These are phyloP conservation scores for Epistrophe eligans DNA, from an alignment of 2,888 invertebrate genomes.

Conservation along the genomic window DNA sequence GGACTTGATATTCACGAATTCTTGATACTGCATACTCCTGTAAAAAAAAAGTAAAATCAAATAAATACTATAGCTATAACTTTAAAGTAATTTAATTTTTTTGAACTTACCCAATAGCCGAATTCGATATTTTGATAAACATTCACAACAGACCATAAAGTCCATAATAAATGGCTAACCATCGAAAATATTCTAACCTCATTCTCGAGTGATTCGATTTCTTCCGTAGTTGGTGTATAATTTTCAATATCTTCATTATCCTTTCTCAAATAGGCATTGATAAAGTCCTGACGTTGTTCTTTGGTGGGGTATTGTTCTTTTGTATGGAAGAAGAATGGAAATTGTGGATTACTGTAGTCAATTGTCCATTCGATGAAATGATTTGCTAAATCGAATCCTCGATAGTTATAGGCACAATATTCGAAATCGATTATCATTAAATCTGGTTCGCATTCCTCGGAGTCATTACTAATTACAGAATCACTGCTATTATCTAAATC, in stretches of 20 bases:
- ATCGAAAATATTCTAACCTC: slow-evolving; percentile 94
- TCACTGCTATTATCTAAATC: slow-evolving; percentile 81
- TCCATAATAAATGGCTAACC: slow-evolving; percentile 97
- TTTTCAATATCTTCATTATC: slow-evolving; percentile 79
- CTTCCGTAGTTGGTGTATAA: slow-evolving; percentile 84
- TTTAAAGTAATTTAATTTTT: neutral
- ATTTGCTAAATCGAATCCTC: slow-evolving; percentile 97
- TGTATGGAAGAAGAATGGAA: slow-evolving; percentile 91
- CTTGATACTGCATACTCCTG: slow-evolving; percentile 82
- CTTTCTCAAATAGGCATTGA: slow-evolving; percentile 81
- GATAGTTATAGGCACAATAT: slow-evolving; percentile 97
- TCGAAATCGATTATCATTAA: slow-evolving; percentile 96
- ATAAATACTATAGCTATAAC: neutral
- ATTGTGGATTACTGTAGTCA: slow-evolving; percentile 91
- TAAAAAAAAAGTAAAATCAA: slow-evolving; percentile 33
- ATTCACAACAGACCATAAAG: slow-evolving; percentile 95
- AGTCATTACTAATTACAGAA: slow-evolving; percentile 80
- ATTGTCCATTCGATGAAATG: slow-evolving; percentile 97
- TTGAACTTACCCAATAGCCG: slow-evolving; percentile 93
- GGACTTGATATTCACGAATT: slow-evolving; percentile 80
- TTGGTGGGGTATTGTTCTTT: slow-evolving; percentile 89
- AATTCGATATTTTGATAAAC: slow-evolving; percentile 95
- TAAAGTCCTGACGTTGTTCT: slow-evolving; percentile 86
- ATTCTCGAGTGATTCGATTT: slow-evolving; percentile 87
- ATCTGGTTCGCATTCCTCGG: slow-evolving; percentile 84